A percentile compares a stretch with the other conserved stretches of the same genome.
Conservation (phyloP, 2,888 invertebrate species). For the Orthonychiurus folsomi region DNA sequence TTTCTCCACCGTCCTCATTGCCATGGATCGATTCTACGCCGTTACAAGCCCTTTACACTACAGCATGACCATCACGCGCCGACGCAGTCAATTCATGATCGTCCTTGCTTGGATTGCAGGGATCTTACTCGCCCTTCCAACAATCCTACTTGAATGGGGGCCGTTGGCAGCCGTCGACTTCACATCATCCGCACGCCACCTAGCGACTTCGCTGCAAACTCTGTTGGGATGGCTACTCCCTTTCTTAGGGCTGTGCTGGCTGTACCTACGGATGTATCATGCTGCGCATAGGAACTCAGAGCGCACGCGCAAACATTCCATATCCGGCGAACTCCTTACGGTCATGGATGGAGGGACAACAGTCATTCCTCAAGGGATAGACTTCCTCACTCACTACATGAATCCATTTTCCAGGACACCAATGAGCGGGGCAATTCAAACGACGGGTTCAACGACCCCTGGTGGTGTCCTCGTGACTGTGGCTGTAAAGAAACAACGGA, state of each 20-base stretch:
- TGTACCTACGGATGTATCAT: constrained; percentile 48
- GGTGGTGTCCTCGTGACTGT: constrained; percentile 27
- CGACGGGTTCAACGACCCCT: constrained; percentile 13
- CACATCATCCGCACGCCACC: constrained; percentile 38
- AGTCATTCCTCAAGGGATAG: constrained; percentile 40
- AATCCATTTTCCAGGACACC: constrained; percentile 39
- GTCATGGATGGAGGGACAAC: constrained; percentile 40
- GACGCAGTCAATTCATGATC: constrained; percentile 46
- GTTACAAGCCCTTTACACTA: constrained; percentile 50
- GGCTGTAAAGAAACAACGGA: constrained; percentile 38
- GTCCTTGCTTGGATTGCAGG: constrained; percentile 45
- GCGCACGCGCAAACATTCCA: constrained; percentile 48
- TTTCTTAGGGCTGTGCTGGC: constrained; percentile 46
- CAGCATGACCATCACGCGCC: constrained; percentile 47
- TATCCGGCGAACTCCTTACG: constrained; percentile 42
- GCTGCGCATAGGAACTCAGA: constrained; percentile 48
- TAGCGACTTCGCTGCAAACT: constrained; percentile 45
- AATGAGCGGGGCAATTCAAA: constrained; percentile 34
- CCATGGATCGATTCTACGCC: constrained; percentile 49
- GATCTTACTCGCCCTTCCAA: constrained; percentile 44
- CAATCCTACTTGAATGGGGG: constrained; percentile 35
- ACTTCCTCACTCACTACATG: constrained; percentile 40
- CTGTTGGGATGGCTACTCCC: constrained; percentile 48
- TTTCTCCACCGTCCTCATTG: constrained; percentile 48
- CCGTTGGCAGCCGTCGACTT: constrained; percentile 42